Evolutionary conservation across 2,113 vertebrate species (phyloP), one percentile per base, ranked within the genome.

Genomic region (Herpailurus yagouaroundi): DNA sequence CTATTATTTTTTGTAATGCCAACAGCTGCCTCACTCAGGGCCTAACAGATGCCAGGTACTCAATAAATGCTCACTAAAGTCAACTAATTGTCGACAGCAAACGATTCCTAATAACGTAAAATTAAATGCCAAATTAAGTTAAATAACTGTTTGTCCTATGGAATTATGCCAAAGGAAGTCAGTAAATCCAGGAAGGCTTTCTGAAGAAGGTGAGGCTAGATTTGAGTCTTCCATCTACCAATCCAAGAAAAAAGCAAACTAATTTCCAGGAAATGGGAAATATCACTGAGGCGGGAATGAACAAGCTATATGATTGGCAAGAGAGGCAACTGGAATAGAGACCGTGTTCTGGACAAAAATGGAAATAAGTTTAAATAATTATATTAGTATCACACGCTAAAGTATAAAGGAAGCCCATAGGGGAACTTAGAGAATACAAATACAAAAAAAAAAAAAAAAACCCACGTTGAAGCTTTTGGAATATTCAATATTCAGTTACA

Each of bases 221-320:
- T 86, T 74, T 89, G 5, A 50, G 4, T 29, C 31, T 96, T 91
- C 3, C 19, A 48, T 52, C 12, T 68, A 89, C 23, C 9, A 81
- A n/a, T 45, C 18, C 48, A 97, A 95, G 25, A 23, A 74, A 95
- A 19, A 96, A 80, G 9, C 15, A 83, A 96, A 92, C 63, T 45
- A 69, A 38, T 81, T 91, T 85, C 27, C 29, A 94, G 21, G 12
- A 87, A 89, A 87, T 69, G 29, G 73, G 73, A 85, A 69, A n/a
- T 77, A 50, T 66, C 25, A 64, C 64, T 94, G 81, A 64, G 4
- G 3, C 68, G 29, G 21, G 31, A 89, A 81, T 57, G 14, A 68
- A 52, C 9, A 69, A 87, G 10, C 10, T 82, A 3, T 38, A 38
- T 25, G 33, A 80, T 41, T 23, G 19, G 29, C 23, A 60, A 77